Conservation (phyloP, 2,797 vertebrate species). For the Menidia menidia region DNA sequence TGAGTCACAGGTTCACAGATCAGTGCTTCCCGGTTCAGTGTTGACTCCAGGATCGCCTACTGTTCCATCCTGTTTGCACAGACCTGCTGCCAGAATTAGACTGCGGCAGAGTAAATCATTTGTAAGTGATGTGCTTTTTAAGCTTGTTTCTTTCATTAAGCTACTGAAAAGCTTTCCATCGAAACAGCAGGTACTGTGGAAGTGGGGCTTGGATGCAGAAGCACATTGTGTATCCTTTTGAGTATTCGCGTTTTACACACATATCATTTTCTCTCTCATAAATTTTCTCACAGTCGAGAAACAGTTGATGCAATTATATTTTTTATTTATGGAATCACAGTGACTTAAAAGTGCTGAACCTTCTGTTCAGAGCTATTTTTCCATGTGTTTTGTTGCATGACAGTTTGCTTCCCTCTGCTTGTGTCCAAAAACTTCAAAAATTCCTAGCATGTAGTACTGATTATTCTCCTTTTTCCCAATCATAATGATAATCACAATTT, state of each 20-base stretch:
- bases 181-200: conserved; percentile 54
- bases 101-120: not conserved
- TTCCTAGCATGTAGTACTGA: too few relatives aligned
- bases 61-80: not conserved
- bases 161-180: conserved; percentile 28
- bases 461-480: too few relatives aligned
- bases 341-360: not conserved
- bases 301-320: not conserved
- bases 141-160: conserved; percentile 20
- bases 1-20: conserved; percentile 28
- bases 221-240: conserved; percentile 13
- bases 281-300: too few relatives aligned
- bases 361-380: conserved; percentile 20
- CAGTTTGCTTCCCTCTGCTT: conserved; percentile 9
- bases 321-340: not conserved
- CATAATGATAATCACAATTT: not conserved
- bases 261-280: too few relatives aligned
- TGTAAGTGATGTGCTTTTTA: not conserved
- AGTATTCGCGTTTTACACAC: not conserved
- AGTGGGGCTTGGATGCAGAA: conserved; percentile 20
- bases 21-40: not conserved
- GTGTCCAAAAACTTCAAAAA: not conserved
- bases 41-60: not conserved
- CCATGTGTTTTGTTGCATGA: conserved; percentile 9
- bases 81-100: not conserved